These are phyloP conservation scores for Pseudorectes ferrugineus DNA, from an alignment of 2,113 vertebrate genomes.

Conservation along the genomic window DNA sequence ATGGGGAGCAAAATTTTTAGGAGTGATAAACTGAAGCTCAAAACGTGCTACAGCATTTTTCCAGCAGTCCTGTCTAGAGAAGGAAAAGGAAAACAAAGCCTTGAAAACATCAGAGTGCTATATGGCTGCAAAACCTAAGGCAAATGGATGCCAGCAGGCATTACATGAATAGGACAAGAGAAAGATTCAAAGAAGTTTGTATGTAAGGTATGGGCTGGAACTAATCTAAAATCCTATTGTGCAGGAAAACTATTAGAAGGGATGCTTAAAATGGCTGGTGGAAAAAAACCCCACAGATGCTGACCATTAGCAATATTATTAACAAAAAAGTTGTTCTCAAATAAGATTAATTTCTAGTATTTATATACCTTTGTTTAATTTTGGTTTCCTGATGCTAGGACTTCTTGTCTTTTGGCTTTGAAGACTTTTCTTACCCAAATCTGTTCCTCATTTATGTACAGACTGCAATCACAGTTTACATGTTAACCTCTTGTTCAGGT, in stretches of 20 bases:
- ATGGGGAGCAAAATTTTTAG: rapidly evolving
- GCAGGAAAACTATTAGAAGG: not conserved
- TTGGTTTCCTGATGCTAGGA: not conserved
- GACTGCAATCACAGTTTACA: not conserved
- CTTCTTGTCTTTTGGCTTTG: not conserved
- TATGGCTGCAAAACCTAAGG: not conserved
- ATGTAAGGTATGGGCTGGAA: not conserved
- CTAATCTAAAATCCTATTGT: not conserved
- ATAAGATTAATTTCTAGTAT: not conserved
- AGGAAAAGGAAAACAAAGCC: not conserved
- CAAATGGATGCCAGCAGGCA: not conserved
- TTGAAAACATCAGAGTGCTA: not conserved
- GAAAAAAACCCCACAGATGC: not conserved
- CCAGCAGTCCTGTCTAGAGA: not conserved
- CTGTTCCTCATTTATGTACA: not conserved
- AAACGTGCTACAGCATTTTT: not conserved
- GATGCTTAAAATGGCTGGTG: not conserved
- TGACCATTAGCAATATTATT: not conserved
- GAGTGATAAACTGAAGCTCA: not conserved
- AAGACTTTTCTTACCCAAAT: not conserved
- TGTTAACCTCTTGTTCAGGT: not conserved
- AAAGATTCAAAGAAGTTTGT: not conserved
- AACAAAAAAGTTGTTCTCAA: not conserved
- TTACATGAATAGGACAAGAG: not conserved
- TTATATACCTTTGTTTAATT: not conserved